These are phyloP conservation scores for Cyanoderma ruficeps DNA, from an alignment of 2,113 vertebrate species.

Conservation along the genomic window DNA sequence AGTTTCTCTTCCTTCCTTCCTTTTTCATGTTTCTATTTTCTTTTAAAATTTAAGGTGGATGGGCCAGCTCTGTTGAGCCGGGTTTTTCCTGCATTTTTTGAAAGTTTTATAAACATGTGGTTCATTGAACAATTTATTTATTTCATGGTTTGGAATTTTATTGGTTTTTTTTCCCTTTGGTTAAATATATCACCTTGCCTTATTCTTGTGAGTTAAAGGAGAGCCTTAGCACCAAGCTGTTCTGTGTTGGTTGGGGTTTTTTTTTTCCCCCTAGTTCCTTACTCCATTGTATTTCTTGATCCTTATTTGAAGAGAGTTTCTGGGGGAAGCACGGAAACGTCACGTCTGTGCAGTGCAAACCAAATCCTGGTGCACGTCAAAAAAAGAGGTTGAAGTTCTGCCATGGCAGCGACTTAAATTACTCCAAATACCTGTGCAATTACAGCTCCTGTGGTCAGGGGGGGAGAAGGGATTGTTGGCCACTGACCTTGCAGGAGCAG, in stretches of 20 bases:
- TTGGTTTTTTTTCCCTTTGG: not conserved
- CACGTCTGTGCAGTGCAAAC: not conserved
- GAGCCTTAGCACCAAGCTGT: not conserved
- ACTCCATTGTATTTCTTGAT: not conserved
- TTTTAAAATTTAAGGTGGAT: not conserved
- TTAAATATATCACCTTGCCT: not conserved
- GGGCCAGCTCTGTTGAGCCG: not conserved
- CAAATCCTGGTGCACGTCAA: not conserved
- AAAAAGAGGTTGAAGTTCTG: not conserved
- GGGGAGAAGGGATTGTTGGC: not conserved
- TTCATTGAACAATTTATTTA: not conserved
- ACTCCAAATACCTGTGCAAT: not conserved
- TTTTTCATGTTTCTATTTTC: not conserved
- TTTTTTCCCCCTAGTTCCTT: accelerated
- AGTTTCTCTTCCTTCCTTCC: not conserved
- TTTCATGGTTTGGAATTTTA: not conserved
- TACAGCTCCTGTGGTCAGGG: not conserved
- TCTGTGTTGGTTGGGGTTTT: not conserved
- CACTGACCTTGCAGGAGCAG: constrained; percentile 3
- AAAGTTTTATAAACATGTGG: not conserved
- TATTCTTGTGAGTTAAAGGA: not conserved
- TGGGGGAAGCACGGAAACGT: not conserved
- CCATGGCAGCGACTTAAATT: not conserved
- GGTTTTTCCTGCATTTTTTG: not conserved
- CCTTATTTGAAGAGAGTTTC: not conserved